phyloP scores from a whole-genome alignment of 2,888 invertebrate genomes.

The Dolichopus griseipennis region DNA sequence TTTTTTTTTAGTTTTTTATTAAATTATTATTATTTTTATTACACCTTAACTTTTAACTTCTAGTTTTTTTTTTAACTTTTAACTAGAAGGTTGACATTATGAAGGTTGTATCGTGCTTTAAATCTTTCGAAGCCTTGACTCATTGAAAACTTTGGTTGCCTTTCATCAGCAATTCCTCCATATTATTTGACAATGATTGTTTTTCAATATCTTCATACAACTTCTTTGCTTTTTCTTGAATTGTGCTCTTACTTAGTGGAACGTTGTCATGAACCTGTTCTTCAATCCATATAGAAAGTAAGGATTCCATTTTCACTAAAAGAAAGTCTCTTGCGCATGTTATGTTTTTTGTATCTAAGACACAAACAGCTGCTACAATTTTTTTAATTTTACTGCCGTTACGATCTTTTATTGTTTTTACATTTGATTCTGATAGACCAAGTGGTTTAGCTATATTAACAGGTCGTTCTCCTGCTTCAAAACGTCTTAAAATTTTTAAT shows the following conservation, averaged over 20 bases:
- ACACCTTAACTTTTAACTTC: too few species aligned
- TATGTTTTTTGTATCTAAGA: background rate
- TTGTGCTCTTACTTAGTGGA: conserved; percentile 20
- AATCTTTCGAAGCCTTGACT: conserved; percentile 25
- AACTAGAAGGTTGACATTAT: conserved; percentile 15
- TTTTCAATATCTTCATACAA: conserved; percentile 18
- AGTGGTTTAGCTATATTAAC: conserved; percentile 5
- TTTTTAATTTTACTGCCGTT: conserved; percentile 19
- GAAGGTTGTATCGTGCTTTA: conserved; percentile 17
- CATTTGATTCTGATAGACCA: background rate
- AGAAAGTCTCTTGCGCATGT: conserved; percentile 15
- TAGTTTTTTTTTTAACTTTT: too few species aligned
- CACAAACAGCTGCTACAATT: conserved; percentile 11
- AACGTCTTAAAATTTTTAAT: background rate
- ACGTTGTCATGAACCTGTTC: conserved; percentile 15
- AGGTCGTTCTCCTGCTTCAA: conserved; percentile 7
- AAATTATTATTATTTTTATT: too few species aligned
- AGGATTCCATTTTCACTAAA: conserved; percentile 18
- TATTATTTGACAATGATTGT: conserved; percentile 8
- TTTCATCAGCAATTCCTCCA: background rate
- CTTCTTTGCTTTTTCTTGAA: conserved; percentile 20
- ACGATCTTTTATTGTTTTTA: conserved; percentile 18
- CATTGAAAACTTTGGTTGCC: conserved; percentile 12
- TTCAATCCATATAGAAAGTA: conserved; percentile 21
- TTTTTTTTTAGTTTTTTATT: too few species aligned